Base-by-base conservation (phyloP, 1,140 invertebrate genomes). In the Idris sp. region DNA sequence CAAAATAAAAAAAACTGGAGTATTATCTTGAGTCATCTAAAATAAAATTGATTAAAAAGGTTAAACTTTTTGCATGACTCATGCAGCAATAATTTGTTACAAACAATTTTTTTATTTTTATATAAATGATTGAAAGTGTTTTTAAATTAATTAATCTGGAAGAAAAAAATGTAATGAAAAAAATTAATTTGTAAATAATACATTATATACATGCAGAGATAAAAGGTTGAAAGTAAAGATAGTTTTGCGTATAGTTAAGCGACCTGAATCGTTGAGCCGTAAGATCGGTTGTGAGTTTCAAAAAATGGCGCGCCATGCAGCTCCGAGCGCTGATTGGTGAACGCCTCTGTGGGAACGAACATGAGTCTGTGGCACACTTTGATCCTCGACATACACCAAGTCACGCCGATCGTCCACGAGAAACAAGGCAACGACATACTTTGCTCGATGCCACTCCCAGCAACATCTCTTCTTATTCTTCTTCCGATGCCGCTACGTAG, bases 391-490 rank as follows among this genome's bases (percentile, higher is more conserved):
- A 44, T 54, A 71, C 25, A 54, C 64, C 46, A 44, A 71, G 48
- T 71, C 46, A 59, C 67, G 64, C 25, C 41, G 56, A 46, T 54
- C 67, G 41, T 71, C 67, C 56, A 61, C 67, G 67, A 71, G 67
- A 53, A 71, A 71, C 67, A 61, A 61, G 67, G 38, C 54, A 69
- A 26, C 58, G 69, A 65, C 69, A 65, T 61, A 65, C 61, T 74
- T 74, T 59, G 38, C 53, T 19, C 14, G 40, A 40, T 33, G 44
- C 69, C 64, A 76, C 43, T 68, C 56, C 62, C 58, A 49, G 44
- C 51, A 58, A 53, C 8, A 6, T 25, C 28, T 22, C 44, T 54
- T 33, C 67, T 74, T 72, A 33, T 49, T 62, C 68, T 49, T 71
- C 67, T 44, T 72, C 33, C 65, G 40, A 18, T 67, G n/a, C 58